A percentile compares a stretch with the other conserved stretches of the same genome.
Conservation (phyloP, 2,888 invertebrate species). For the Drosophila leonis region DNA sequence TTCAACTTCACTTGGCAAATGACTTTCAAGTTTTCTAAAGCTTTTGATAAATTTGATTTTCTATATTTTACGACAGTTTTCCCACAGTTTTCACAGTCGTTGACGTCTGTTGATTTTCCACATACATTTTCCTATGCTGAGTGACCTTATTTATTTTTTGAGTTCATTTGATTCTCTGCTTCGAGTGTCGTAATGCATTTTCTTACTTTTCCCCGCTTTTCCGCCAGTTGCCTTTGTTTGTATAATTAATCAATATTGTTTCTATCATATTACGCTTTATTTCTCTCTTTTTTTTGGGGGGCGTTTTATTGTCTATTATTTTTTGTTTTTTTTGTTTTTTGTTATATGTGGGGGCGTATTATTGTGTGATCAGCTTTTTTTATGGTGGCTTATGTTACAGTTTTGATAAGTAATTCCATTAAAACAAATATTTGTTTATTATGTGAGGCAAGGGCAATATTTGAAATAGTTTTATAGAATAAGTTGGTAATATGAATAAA, state of each 20-base stretch:
- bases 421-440: slow-evolving; percentile 11
- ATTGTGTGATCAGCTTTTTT: slow-evolving; percentile 19
- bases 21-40: slow-evolving; percentile 25
- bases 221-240: slow-evolving; percentile 19
- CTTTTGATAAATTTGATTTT: slow-evolving; percentile 20
- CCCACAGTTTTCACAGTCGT: slow-evolving; percentile 26
- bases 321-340: background rate
- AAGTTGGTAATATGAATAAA: background rate
- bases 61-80: slow-evolving; percentile 23
- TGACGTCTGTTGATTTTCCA: slow-evolving; percentile 35
- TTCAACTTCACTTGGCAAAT: slow-evolving; percentile 28
- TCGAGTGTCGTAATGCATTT: slow-evolving; percentile 65
- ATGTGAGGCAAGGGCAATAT: background rate
- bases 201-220: slow-evolving; percentile 15
- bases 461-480: background rate
- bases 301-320: slow-evolving; percentile 35
- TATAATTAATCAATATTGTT: slow-evolving; percentile 69
- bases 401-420: slow-evolving; percentile 2
- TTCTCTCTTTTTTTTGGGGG: slow-evolving; percentile 27
- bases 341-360: slow-evolving; percentile 22
- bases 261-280: slow-evolving; percentile 37
- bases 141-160: slow-evolving; percentile 52
- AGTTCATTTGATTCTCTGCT: slow-evolving; percentile 44
- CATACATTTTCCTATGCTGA: slow-evolving; percentile 30
- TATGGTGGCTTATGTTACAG: background rate